phyloP scores from a whole-genome alignment of 2,888 invertebrate species.

The Phrixothrix hirtus region DNA sequence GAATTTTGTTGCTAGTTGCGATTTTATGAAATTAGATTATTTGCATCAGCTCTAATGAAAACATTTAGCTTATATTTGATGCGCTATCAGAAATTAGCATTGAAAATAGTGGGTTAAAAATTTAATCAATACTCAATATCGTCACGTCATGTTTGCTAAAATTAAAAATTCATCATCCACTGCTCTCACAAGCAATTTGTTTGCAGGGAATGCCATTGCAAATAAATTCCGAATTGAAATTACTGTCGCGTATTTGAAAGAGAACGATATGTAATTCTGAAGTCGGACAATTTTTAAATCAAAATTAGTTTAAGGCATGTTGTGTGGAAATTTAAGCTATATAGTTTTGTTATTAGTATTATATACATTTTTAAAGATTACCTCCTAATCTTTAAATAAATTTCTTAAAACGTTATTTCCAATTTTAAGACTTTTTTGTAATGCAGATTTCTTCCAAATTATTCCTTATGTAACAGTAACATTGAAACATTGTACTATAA shows the following conservation, averaged over 20 bases:
- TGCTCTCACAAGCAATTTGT: constrained; percentile 32
- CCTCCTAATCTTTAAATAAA: neutral
- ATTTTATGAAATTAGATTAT: too few relatives aligned
- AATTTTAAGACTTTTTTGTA: neutral
- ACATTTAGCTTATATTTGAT: too few relatives aligned
- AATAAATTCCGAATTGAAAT: constrained; percentile 29
- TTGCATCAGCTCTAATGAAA: too few relatives aligned
- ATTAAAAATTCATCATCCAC: constrained; percentile 37
- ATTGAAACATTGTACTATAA: too few relatives aligned
- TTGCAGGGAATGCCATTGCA: constrained; percentile 26
- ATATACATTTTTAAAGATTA: neutral
- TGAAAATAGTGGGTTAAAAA: constrained; percentile 18
- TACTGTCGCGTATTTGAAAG: constrained; percentile 26
- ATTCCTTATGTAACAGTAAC: too few relatives aligned
- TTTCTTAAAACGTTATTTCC: neutral
- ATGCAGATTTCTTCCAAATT: neutral
- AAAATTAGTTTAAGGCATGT: constrained; percentile 12
- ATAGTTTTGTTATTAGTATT: neutral
- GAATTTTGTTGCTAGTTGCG: too few relatives aligned
- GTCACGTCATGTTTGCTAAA: constrained; percentile 28
- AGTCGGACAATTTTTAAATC: constrained; percentile 12
- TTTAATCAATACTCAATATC: constrained; percentile 31
- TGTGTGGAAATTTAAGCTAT: neutral
- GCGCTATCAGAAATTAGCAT: too few relatives aligned
- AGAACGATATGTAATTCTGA: constrained; percentile 14